Base-by-base conservation (phyloP, 2,888 invertebrate genomes). In the Theretra japonica region DNA sequence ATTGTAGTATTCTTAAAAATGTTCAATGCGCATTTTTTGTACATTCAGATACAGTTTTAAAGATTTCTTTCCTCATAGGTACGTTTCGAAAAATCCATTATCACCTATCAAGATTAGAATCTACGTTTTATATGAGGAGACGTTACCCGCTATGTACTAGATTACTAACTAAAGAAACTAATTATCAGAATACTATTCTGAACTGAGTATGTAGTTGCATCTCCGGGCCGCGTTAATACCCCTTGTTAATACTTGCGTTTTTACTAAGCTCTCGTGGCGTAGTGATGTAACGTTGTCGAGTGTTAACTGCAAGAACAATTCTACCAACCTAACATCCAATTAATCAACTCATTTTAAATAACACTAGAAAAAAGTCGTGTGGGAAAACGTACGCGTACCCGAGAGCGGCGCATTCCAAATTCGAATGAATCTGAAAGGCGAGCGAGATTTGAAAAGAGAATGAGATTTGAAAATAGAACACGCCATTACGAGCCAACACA, bases 401-500 rank as follows among this genome's bases (percentile, higher is more conserved):
- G 86, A 88, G 86, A 88, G 88, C 87, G 85, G 92, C 91, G 88
- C 93, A 93, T 92, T 93, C 93, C 93, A 90, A 93, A 94, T 93
- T 93, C 90, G 91, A 94, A 93, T 90, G 93, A 93, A 92, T 92
- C 93, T 92, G 90, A 92, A 93, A 93, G 92, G 89, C 89, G 85
- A 86, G 87, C 89, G 84, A 92, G 93, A 92, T 93, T 92, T 93
- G 93, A 90, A 93, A 93, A 93, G 94, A 94, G 94, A 94, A 93
- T 93, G 92, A 93, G 92, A 93, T 94, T 94, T 91, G 90, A 91
- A 94, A 94, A 94, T 93, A 92, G 94, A 94, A 92, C 93, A 90
- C 90, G 92, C 94, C 93, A 93, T 94, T 94, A 94, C 92, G 90
- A 93, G 83, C 86, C 92, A 92, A 91, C 90, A 94, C 94, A 94